phyloP scores from a whole-genome alignment of 2,113 vertebrate genomes.

The Microcebus lehilahytsara region DNA sequence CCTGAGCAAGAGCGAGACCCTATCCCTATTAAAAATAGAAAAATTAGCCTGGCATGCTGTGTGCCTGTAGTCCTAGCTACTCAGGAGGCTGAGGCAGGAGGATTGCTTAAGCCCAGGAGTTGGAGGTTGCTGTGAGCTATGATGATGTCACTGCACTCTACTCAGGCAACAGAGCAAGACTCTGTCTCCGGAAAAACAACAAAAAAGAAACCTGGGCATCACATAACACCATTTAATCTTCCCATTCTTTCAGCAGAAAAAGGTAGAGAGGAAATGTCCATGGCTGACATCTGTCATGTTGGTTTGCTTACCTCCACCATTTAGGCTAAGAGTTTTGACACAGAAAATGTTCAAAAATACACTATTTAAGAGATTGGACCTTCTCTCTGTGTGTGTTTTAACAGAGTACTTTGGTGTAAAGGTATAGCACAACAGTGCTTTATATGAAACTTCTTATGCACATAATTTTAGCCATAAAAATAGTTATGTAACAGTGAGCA shows the following conservation, averaged over 20 bases:
- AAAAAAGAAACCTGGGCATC: neutral
- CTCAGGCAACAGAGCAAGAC: no score
- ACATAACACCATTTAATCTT: neutral
- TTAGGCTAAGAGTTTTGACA: neutral
- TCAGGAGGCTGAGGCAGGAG: no score
- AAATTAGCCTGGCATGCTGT: no score
- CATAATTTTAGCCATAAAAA: neutral
- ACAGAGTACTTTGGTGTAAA: neutral
- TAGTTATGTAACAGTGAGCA: neutral
- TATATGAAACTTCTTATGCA: neutral
- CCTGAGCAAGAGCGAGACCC: no score
- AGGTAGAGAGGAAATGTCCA: neutral
- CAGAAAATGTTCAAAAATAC: neutral
- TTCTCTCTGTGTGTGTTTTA: neutral
- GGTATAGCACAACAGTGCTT: neutral
- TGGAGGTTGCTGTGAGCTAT: no score
- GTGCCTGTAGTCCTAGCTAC: no score
- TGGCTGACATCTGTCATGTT: neutral
- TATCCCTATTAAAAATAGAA: no score
- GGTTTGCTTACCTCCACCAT: neutral
- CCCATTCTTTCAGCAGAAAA: conserved; percentile 14
- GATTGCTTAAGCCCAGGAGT: no score
- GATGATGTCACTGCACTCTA: no score
- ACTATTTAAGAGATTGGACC: neutral
- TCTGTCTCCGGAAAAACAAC: no score